Evolutionary conservation across 2,113 vertebrate genomes (phyloP), one percentile per base, ranked within the genome.

Genomic region (Alexandromys fortis): DNA sequence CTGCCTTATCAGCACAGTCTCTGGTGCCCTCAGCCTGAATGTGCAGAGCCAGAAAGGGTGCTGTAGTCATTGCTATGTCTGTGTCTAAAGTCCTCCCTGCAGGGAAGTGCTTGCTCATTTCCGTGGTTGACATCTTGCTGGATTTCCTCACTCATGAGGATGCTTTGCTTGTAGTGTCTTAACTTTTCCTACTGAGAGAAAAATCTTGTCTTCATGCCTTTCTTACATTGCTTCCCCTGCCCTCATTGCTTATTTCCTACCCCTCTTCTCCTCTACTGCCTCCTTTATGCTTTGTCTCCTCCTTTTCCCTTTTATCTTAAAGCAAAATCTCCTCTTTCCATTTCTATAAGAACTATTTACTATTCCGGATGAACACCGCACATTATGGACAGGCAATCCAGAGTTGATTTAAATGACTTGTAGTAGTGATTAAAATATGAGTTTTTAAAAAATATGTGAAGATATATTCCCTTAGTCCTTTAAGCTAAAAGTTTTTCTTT

Each of bases 261-360:
- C 3, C 2, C 8, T 55, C 49, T n/a, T 52, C 30, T 65, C 63
- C 30, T 58, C 63, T 2, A 79, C 22, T 67, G 72, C 52, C 35
- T 79, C 52, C 35, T 67, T 72, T n/a, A 52, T 38, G 14, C 35
- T 63, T 73, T n/a, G 3, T 52, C 33, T 35, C 17, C 13, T 58
- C 19, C 21, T 3, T 5, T 61, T 22, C 22, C 24, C 26, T 76
- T 58, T 77, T 3, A 5, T 33, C 45, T 63, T 42, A 65, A 65
- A 83, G 16, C 3, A 38, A 65, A 85, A n/a, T 47, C 12, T 87
- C 42, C 7, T 70, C 42, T 82, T 21, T 85, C 49, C 19, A 35
- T 88, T 90, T 55, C 42, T 17, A 26, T 72, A 49, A 96, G 68
- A 94, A 90, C 35, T 47, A 87, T 28, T 90, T 90, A 47, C 24